phyloP scores from a whole-genome alignment of 2,113 vertebrate genomes.

The Stercorarius parasiticus region DNA sequence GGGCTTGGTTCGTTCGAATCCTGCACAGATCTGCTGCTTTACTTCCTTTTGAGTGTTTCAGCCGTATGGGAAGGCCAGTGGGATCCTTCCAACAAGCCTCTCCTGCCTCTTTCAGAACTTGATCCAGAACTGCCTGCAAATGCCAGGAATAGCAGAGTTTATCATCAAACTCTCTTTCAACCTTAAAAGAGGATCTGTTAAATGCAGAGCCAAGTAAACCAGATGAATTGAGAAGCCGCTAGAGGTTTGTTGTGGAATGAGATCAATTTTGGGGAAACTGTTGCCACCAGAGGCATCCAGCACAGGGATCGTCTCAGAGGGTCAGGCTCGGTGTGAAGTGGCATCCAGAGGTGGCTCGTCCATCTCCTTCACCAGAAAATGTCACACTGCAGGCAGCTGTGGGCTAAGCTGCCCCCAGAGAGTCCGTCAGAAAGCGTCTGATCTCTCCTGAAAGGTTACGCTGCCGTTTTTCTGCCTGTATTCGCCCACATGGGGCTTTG shows the following conservation, averaged over 20 bases:
- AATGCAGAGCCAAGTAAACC: neutral
- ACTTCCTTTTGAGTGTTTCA: neutral
- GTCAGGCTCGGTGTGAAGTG: neutral
- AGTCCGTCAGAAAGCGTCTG: neutral
- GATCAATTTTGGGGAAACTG: neutral
- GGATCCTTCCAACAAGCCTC: neutral
- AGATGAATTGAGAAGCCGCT: neutral
- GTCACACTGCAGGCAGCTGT: too few relatives aligned
- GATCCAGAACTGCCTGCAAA: neutral
- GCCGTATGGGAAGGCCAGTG: accelerated
- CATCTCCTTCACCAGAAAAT: neutral
- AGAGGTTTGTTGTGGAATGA: neutral
- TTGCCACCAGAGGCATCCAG: neutral
- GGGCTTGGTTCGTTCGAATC: neutral
- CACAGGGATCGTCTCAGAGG: neutral
- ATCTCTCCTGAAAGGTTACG: neutral
- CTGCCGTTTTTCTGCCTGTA: neutral
- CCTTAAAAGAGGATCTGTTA: neutral
- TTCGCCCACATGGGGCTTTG: neutral
- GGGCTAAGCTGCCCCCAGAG: neutral
- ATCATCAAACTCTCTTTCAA: neutral
- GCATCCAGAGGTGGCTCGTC: neutral
- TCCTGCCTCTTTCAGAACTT: neutral
- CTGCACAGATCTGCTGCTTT: neutral
- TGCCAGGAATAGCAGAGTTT: neutral